Evolutionary conservation across 1,140 invertebrate genomes (phyloP), one percentile per base, ranked within the genome.

Genomic region (Oryzaephilus surinamensis): DNA sequence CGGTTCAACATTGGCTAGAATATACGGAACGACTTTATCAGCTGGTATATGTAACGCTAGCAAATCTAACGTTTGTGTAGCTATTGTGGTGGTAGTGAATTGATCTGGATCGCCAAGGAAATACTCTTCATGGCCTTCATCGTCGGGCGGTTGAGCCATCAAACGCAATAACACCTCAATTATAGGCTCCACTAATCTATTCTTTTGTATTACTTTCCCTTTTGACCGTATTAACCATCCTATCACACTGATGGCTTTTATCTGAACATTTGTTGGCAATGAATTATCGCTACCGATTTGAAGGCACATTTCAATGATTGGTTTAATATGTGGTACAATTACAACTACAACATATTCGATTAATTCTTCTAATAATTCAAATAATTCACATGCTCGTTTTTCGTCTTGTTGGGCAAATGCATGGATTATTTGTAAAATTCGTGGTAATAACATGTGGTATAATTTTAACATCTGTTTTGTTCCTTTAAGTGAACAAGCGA

Each of bases 1-100:
- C 14, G 74, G 70, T 46, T 84, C 76, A n/a, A 58, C 49, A 19
- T 56, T 48, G 0, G 65, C 64, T 64, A 84, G 72, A 56, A 88
- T 56, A 46, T 74, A 73, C 7, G 77, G 74, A 38, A 89, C 69
- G 7, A 88, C 60, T 54, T 82, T 84, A 27, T 85, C 81, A 5
- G 85, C 79, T 4, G 84, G 79, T 17, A 88, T 64, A 62, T 86
- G 71, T 1, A 86, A 59, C 6, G 84, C 82, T 50, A 88, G 66
- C n/a, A 73, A 58, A 62, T 88, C 82, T 15, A 89, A 62, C 6
- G 81, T 78, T 65, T 84, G 79, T 1, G 77, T 73, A 3, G 81
- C 81, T 47, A 73, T 71, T 3, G 76, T 74, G 12, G 74, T 65
- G 2, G 79, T 72, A 18, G 67, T 74, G 42, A 70, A 71, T 40